Evolutionary conservation across 2,888 invertebrate genomes (phyloP).

Genomic region (Schizaphis graminum): DNA sequence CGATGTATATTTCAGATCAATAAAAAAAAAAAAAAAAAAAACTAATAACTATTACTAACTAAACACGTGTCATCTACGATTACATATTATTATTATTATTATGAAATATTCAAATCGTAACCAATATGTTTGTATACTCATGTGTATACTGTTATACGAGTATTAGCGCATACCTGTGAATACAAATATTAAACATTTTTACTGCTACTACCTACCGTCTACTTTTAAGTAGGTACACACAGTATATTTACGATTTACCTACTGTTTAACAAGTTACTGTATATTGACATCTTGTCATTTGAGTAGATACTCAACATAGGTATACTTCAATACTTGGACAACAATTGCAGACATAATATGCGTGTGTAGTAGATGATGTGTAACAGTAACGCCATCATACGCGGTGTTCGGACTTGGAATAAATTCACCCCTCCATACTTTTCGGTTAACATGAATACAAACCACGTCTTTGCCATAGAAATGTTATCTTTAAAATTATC

Average conservation of each 20-base stretch:
- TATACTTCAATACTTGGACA: neutral
- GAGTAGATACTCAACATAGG: neutral
- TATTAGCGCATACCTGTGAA: neutral
- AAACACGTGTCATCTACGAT: neutral
- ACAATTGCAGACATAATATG: neutral
- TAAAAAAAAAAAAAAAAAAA: too few species aligned
- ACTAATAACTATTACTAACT: neutral
- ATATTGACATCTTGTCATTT: neutral
- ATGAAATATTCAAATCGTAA: neutral
- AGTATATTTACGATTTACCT: neutral
- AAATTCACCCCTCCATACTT: neutral
- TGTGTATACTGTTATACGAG: neutral
- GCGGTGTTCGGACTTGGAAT: neutral
- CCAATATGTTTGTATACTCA: neutral
- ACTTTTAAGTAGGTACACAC: neutral
- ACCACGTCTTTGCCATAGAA: neutral
- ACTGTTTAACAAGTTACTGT: neutral
- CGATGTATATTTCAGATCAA: too few species aligned
- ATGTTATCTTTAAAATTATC: too few species aligned
- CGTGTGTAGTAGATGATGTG: neutral
- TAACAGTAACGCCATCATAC: neutral
- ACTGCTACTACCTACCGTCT: neutral
- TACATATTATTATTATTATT: neutral
- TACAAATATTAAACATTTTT: slow-evolving; percentile 2
- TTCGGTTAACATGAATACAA: neutral